Base-by-base conservation (phyloP, 2,113 vertebrate genomes). In the Cercocebus atys region DNA sequence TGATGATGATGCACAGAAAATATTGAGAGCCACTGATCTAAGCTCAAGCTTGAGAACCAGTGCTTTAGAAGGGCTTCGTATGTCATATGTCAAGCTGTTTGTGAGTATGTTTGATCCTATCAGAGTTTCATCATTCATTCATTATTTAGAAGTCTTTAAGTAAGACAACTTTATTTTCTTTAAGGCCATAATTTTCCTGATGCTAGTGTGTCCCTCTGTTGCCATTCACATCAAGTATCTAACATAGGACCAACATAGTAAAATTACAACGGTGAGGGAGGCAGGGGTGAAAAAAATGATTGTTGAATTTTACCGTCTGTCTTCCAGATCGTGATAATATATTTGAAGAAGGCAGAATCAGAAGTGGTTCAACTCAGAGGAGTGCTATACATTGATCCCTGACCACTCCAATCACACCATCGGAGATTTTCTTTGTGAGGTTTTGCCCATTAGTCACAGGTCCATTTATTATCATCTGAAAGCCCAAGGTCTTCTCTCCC, bases 351-450 rank as follows among this genome's bases (percentile, higher is more conserved):
- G 3, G 4, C 0, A 1, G 14, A 32, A 20, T 35, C 8, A 27
- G 11, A 12, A 40, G 17, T 38, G 20, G 27, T 43, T 52, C 0
- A 35, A 32, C 32, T 50, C 1, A 30, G 57, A 10, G 14, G 11
- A 8, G 30, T 17, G 27, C 35, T 45, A 0, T 4, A 7, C 0
- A 2, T 7, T 5, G 22, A 18, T 91, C 20, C 5, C 76, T 6
- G 0, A 8, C 7, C 0, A 35, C 25, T 38, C 20, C 32, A 20
- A 10, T 3, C 1, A 12, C 12, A 8, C 9, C 1, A 14, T 47
- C 2, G 23, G 0, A 32, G 27, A 23, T 78, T 50, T 45, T 43
- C n/a, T 8, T 55, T 32, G 23, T 25, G 23, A 59, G 8, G 22
- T 5, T 25, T 73, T 27, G 18, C 2, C 40, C 43, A 4, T 68